A percentile compares a stretch with the other conserved stretches of the same genome.
phyloP scores from a whole-genome alignment of 1,140 invertebrate genomes.

The Nasonia vitripennis region DNA sequence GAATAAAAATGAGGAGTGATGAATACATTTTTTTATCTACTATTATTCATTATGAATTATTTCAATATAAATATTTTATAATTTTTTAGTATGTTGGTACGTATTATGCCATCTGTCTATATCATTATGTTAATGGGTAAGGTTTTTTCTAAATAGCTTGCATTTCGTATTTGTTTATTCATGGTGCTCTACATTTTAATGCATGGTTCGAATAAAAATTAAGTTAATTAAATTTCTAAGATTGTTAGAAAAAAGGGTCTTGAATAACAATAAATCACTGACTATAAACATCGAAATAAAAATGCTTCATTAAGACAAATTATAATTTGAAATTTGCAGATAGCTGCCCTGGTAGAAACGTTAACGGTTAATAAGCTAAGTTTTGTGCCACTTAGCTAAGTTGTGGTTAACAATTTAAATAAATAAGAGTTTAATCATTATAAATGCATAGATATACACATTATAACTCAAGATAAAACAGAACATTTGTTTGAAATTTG shows the following conservation, averaged over 20 bases:
- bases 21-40: no score
- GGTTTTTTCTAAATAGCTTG: background rate
- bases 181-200: background rate
- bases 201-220: background rate
- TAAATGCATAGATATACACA: no score
- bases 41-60: background rate
- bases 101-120: background rate
- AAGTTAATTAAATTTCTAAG: background rate
- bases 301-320: background rate
- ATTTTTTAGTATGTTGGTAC: background rate
- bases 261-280: background rate
- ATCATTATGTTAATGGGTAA: background rate
- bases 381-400: no score
- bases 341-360: background rate
- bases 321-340: background rate
- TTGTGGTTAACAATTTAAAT: no score
- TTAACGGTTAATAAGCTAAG: no score
- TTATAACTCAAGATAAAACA: no score
- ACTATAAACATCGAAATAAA: background rate
- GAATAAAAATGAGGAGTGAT: no score
- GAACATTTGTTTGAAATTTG: no score
- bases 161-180: background rate
- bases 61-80: background rate
- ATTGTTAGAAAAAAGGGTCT: background rate
- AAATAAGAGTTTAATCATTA: no score